Evolutionary conservation across 2,113 vertebrate genomes (phyloP).

Genomic region (Leuciscus idus): DNA sequence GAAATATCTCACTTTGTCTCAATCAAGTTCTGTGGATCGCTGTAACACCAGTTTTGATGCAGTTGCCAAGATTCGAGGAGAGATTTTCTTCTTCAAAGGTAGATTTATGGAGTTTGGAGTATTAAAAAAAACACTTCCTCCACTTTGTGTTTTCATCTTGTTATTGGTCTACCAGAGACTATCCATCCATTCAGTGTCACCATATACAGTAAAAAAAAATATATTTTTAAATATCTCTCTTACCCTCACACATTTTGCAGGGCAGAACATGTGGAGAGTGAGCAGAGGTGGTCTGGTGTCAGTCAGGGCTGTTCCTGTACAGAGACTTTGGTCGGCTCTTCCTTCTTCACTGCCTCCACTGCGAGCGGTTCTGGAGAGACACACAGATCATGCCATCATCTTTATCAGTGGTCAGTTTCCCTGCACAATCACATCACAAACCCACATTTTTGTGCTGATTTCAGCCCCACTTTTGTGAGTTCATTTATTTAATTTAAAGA

Average conservation of each 20-base stretch:
- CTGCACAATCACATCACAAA: background rate
- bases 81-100: slow-evolving; percentile 83
- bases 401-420: slow-evolving; percentile 69
- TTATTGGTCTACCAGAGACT: background rate
- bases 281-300: slow-evolving; percentile 67
- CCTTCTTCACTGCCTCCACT: slow-evolving; percentile 65
- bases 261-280: slow-evolving; percentile 73
- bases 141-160: background rate
- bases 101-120: background rate
- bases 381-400: slow-evolving; percentile 72
- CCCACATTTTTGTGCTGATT: background rate
- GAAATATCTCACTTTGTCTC: background rate
- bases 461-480: background rate
- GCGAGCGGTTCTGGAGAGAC: slow-evolving; percentile 71
- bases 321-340: slow-evolving; percentile 70
- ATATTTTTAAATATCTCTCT: background rate
- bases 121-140: background rate
- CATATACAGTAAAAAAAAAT: background rate
- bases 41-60: slow-evolving; percentile 77
- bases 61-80: slow-evolving; percentile 76
- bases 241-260: slow-evolving; percentile 46
- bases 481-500: background rate
- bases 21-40: slow-evolving; percentile 65
- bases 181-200: slow-evolving; percentile 1
- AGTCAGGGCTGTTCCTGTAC: slow-evolving; percentile 55